Percentiles rank a stretch among this genome's conserved stretches.
Evolutionary conservation across 1,140 invertebrate genomes (phyloP).

Genomic region (Archivesica marissinica): DNA sequence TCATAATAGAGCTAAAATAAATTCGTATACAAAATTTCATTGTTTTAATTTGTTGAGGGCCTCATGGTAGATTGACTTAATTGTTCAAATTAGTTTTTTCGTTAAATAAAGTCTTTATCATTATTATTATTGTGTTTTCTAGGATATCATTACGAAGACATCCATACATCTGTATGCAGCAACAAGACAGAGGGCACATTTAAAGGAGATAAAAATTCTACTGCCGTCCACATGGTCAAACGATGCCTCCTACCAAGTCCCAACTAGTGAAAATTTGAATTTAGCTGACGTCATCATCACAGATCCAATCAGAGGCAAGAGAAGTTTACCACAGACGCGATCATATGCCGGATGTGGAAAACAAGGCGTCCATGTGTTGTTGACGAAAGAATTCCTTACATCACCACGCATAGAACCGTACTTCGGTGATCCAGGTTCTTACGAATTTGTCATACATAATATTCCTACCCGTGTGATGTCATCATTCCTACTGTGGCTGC

Average conservation of each 20-base stretch:
- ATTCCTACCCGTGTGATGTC: too few relatives aligned
- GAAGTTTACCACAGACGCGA: constrained; percentile 42
- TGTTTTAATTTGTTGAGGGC: too few relatives aligned
- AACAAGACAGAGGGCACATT: constrained; percentile 78
- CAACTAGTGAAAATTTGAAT: constrained; percentile 62
- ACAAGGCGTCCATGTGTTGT: constrained; percentile 54
- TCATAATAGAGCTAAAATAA: too few relatives aligned
- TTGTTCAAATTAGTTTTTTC: too few relatives aligned
- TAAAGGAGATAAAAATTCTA: constrained; percentile 81
- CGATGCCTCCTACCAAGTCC: background rate
- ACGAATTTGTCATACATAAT: too few relatives aligned
- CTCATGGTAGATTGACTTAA: too few relatives aligned
- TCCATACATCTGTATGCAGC: constrained; percentile 76
- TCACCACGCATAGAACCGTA: constrained; percentile 34
- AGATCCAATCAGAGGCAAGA: constrained; percentile 23
- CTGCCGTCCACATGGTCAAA: constrained; percentile 79
- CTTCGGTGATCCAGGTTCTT: constrained; percentile 45
- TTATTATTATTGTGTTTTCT: background rate
- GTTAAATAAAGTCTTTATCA: too few relatives aligned
- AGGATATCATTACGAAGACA: constrained; percentile 74
- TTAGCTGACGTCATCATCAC: constrained; percentile 73
- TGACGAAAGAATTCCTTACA: constrained; percentile 49
- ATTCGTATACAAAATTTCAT: too few relatives aligned
- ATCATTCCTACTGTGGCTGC: too few relatives aligned
- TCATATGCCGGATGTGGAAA: constrained; percentile 58